Percentiles rank a stretch among this genome's conserved stretches.
phyloP scores from a whole-genome alignment of 2,888 invertebrate genomes.

The Amphipoea lucens region DNA sequence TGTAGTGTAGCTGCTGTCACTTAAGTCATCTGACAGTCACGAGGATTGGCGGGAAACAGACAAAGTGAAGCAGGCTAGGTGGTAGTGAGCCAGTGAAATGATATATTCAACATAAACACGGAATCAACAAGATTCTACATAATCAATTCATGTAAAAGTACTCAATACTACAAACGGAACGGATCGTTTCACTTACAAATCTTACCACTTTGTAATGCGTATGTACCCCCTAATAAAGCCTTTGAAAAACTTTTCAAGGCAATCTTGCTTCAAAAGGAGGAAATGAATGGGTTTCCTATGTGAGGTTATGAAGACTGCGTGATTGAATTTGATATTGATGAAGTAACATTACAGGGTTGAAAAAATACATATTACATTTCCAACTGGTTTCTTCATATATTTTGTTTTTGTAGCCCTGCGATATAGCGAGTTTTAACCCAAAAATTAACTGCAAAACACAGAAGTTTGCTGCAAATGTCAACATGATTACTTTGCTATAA shows the following conservation, averaged over 20 bases:
- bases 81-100: too few relatives aligned
- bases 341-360: not conserved
- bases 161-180: slow-evolving; percentile 9
- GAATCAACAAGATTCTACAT: too few relatives aligned
- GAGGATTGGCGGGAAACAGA: too few relatives aligned
- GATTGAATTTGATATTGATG: slow-evolving; percentile 23
- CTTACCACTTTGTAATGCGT: slow-evolving; percentile 24
- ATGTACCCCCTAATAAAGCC: slow-evolving; percentile 27
- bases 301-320: slow-evolving; percentile 25
- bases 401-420: not conserved
- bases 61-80: too few relatives aligned
- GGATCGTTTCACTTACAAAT: slow-evolving; percentile 10
- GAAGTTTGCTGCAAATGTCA: not conserved
- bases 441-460: too few relatives aligned
- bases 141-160: slow-evolving; percentile 10
- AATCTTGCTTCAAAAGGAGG: slow-evolving; percentile 17
- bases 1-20: too few relatives aligned
- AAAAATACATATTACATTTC: not conserved
- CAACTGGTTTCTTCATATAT: too few relatives aligned
- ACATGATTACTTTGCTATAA: not conserved
- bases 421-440: not conserved
- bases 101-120: too few relatives aligned
- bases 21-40: too few relatives aligned
- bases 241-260: slow-evolving; percentile 23
- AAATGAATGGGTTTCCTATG: slow-evolving; percentile 28